These are phyloP conservation scores for Agapornis roseicollis DNA, from an alignment of 2,113 vertebrate genomes.

Conservation along the genomic window DNA sequence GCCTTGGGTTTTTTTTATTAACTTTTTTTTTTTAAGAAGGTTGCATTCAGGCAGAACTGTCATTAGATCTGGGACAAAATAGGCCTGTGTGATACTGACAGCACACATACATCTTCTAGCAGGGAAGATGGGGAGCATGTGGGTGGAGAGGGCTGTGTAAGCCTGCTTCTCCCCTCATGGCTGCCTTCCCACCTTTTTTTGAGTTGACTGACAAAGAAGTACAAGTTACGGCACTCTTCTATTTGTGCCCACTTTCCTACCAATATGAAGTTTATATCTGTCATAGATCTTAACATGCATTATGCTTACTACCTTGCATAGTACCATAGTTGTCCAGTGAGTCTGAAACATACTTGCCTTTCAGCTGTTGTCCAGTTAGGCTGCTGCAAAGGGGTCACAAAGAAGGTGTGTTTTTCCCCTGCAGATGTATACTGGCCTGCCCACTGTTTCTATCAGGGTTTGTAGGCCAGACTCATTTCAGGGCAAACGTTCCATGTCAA, in stretches of 20 bases:
- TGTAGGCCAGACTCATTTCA: not conserved
- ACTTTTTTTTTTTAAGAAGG: not conserved
- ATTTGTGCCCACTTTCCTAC: not conserved
- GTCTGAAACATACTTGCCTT: not conserved
- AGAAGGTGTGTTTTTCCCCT: not conserved
- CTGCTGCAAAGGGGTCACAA: not conserved
- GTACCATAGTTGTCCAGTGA: slow-evolving; percentile 35
- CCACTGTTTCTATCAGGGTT: not conserved
- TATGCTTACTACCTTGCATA: slow-evolving; percentile 4
- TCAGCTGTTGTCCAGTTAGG: not conserved
- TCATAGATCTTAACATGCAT: not conserved
- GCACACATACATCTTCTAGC: not conserved
- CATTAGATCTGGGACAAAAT: not conserved
- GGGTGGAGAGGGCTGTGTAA: not conserved
- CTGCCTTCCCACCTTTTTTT: not conserved
- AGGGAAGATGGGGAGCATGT: not conserved
- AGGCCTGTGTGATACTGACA: slow-evolving; percentile 2
- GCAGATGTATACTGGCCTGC: not conserved
- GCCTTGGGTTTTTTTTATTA: not conserved
- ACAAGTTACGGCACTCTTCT: not conserved
- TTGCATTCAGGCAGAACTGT: slow-evolving; percentile 30
- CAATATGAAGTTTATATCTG: not conserved
- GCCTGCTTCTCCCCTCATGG: not conserved
- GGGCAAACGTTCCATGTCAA: not conserved
- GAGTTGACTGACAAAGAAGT: not conserved